phyloP scores from a whole-genome alignment of 2,113 vertebrate species.

The Coregonus clupeaformis region DNA sequence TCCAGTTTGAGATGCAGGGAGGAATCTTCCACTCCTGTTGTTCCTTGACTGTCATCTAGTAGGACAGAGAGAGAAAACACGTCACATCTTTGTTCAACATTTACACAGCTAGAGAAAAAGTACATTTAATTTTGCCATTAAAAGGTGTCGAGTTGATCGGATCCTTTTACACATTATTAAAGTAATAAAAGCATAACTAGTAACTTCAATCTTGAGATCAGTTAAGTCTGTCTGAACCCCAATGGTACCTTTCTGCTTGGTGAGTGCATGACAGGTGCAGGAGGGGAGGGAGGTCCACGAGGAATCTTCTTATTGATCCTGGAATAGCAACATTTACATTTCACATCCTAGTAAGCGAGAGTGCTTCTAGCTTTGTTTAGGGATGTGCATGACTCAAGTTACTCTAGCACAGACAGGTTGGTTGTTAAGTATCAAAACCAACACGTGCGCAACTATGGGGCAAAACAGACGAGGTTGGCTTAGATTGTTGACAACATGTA shows the following conservation, averaged over 20 bases:
- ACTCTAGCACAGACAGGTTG: too few relatives aligned
- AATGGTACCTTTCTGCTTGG: slow-evolving; percentile 91
- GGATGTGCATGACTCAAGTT: too few relatives aligned
- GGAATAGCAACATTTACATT: slow-evolving; percentile 28
- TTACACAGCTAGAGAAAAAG: background rate
- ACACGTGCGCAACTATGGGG: too few relatives aligned
- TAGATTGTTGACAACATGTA: too few relatives aligned
- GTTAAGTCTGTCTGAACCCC: background rate
- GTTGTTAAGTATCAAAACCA: too few relatives aligned
- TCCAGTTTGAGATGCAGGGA: slow-evolving; percentile 99
- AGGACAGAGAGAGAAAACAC: slow-evolving; percentile 15
- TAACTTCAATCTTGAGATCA: background rate
- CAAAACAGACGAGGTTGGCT: too few relatives aligned
- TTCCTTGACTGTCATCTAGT: slow-evolving; percentile 97
- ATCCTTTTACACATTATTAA: background rate
- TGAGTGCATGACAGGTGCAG: slow-evolving; percentile 98
- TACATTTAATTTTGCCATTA: background rate
- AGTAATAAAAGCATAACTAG: background rate
- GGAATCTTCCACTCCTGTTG: slow-evolving; percentile 99
- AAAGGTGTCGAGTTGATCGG: background rate
- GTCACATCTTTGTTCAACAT: background rate
- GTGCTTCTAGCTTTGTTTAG: background rate
- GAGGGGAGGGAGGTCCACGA: slow-evolving; percentile 93
- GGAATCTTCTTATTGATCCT: slow-evolving; percentile 99
- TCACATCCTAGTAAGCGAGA: background rate